phyloP scores from a whole-genome alignment of 2,113 vertebrate species.

The Tragulus kanchil region DNA sequence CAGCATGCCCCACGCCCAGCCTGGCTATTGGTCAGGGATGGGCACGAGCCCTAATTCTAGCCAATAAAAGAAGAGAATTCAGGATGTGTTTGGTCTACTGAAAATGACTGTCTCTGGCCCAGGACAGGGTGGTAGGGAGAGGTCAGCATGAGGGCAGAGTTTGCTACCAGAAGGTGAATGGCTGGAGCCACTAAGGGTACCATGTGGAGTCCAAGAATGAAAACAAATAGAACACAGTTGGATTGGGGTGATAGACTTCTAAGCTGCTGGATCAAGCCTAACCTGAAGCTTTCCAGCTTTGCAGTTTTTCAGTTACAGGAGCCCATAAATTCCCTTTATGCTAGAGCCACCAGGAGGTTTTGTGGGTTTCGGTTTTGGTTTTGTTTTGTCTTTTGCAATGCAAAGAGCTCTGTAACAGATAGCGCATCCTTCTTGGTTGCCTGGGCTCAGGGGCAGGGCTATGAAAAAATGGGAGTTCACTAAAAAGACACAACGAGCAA shows the following conservation, averaged over 20 bases:
- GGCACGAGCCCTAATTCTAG: neutral
- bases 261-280: neutral
- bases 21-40: neutral
- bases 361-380: neutral
- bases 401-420: neutral
- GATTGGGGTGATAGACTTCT: neutral
- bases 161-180: neutral
- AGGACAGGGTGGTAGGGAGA: neutral
- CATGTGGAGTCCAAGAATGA: neutral
- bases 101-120: neutral
- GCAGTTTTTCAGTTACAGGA: neutral
- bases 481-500: rapidly evolving
- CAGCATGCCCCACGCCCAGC: too few species aligned
- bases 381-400: neutral
- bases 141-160: neutral
- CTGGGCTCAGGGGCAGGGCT: neutral
- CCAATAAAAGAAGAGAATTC: neutral
- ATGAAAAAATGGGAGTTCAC: neutral
- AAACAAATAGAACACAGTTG: neutral
- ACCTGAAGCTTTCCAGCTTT: neutral
- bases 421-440: neutral
- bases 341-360: neutral
- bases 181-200: rapidly evolving
- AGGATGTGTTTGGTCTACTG: too few species aligned
- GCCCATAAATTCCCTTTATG: neutral